Base-by-base conservation (phyloP, 2,888 invertebrate species). In the Amiota minor region DNA sequence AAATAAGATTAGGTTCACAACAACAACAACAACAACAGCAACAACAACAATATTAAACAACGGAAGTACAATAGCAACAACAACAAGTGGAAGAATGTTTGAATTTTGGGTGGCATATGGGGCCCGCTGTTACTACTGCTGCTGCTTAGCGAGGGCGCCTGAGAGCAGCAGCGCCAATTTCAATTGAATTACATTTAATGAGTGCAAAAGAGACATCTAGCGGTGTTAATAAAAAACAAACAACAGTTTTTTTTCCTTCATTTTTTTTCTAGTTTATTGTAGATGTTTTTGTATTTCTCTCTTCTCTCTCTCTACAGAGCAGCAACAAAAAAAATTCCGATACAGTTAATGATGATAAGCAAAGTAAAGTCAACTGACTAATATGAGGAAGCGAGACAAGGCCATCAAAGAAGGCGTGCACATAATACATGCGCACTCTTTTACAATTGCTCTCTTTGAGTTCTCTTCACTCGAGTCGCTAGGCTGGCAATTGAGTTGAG, bases 1-100 rank as follows among this genome's bases (percentile, higher is more conserved):
- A 62, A 23, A 80, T 80, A 81, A 83, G 84, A 86, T 86, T 88
- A 87, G 86, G 87, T 87, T 86, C 86, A 81, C 79, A 83, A 53
- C 20, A 68, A 68, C 49, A 50, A 50, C 18, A 20, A 45, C 10
- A 68, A 68, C 49, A 50, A 50, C 18, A 20, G 14, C 10, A 49
- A 67, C 12, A 20, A 50, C 47, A 14, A 18, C 16, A 59, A 16
- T 20, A 23, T 18, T 59, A 45, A 47, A 62, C 23, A 68, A 68
- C 67, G 67, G 67, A 68, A 68, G 67, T 68, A 69, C 77, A 72
- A 71, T 70, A 76, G 75, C 69, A 76, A 72, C 64, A 71, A 64
- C 67, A 72, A 61, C 55, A 72, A 71, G 67, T 35, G 35, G 67
- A 62, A 59, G 6, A 20, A 68, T 53, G 20, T 53, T 69, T 72